Percentiles rank a stretch among this genome's conserved stretches.
phyloP scores from a whole-genome alignment of 1,140 invertebrate species.

The Caenorhabditis latens region DNA sequence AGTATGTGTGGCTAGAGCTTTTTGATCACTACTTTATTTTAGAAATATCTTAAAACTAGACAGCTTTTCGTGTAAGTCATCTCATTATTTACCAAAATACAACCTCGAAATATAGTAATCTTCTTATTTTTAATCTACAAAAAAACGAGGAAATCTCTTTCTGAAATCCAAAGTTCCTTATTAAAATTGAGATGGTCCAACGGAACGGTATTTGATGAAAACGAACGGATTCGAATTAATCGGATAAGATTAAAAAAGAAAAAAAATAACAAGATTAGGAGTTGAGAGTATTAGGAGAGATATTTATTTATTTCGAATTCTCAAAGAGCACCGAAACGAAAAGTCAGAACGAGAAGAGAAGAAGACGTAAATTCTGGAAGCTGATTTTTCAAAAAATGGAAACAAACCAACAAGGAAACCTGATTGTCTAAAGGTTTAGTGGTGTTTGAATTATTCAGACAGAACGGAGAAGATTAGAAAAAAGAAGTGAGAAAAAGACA shows the following conservation, averaged over 20 bases:
- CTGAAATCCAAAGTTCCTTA: too few species aligned
- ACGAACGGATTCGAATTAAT: background rate
- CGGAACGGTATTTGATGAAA: too few species aligned
- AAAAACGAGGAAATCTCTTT: too few species aligned
- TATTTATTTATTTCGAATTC: conserved; percentile 1
- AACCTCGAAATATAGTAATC: background rate
- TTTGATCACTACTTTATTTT: background rate
- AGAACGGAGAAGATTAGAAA: conserved; percentile 1
- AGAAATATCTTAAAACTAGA: background rate
- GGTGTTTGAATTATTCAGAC: background rate
- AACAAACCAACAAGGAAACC: conserved; percentile 24
- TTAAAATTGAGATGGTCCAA: too few species aligned
- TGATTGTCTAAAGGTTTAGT: background rate
- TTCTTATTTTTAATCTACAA: background rate
- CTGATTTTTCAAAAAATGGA: background rate
- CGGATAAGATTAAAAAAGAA: background rate
- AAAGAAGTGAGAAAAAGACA: background rate
- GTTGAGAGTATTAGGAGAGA: background rate
- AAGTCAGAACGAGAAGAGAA: background rate
- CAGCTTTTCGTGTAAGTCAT: background rate
- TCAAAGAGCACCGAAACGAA: background rate
- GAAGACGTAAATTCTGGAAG: conserved; percentile 28
- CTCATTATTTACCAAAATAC: background rate
- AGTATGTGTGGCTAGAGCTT: background rate
- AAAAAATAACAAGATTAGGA: conserved; percentile 28